A percentile compares a stretch with the other conserved stretches of the same genome.
Conservation (phyloP, 1,140 invertebrate genomes). For the Battus philenor region DNA sequence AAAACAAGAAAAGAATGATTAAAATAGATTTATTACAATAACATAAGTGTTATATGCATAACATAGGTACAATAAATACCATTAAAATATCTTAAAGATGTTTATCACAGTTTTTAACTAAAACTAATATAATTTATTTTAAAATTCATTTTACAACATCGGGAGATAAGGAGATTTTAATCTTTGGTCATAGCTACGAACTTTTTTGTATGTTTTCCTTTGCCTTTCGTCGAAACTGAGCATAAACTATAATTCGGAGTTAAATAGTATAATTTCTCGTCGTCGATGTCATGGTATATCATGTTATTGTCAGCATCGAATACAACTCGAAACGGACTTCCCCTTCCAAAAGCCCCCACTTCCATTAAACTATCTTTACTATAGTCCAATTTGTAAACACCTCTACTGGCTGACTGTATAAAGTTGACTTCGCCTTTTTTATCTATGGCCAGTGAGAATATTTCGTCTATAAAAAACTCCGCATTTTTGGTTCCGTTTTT, state of each 20-base stretch:
- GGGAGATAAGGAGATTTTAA: too few species aligned
- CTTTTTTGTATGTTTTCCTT: conserved; percentile 29
- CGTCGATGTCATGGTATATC: conserved; percentile 40
- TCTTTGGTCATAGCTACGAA: conserved; percentile 19
- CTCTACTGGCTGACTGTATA: conserved; percentile 38
- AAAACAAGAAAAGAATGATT: not conserved
- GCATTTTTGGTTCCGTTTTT: conserved; percentile 36
- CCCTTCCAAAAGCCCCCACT: conserved; percentile 41
- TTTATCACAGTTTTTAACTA: too few species aligned
- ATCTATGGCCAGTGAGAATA: conserved; percentile 47
- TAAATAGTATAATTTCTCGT: conserved; percentile 46
- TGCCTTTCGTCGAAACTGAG: conserved; percentile 30
- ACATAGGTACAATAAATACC: not conserved
- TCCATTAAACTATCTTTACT: conserved; percentile 26
- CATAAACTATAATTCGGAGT: conserved; percentile 41
- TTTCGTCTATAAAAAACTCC: conserved; percentile 36
- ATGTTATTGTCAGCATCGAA: conserved; percentile 52
- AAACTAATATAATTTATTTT: not conserved
- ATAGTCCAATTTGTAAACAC: conserved; percentile 44
- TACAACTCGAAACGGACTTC: conserved; percentile 35
- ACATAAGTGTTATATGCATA: not conserved
- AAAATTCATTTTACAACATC: not conserved
- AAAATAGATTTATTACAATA: not conserved
- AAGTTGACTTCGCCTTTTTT: conserved; percentile 41
- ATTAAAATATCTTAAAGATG: not conserved